Base-by-base conservation (phyloP, 2,888 invertebrate species). In the Anagyrus pseudococci region DNA sequence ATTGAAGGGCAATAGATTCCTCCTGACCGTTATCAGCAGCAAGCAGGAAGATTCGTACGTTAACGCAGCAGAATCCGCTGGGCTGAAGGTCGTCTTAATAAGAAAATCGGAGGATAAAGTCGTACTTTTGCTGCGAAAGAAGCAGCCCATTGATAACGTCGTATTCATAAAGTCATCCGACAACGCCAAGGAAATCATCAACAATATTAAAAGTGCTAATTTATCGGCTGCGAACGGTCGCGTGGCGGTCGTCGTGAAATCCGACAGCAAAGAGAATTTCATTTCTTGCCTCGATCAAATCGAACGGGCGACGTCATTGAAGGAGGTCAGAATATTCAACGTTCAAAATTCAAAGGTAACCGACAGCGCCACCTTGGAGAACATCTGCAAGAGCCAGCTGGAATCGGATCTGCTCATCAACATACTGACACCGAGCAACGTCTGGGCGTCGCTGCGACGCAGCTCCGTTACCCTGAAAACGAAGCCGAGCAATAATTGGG, bases 321-420 rank as follows among this genome's bases (percentile, higher is more conserved):
- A 86, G 67, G 77, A 85, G 1, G 82, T 87, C 1, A 84, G 84
- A 62, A 87, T 87, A 58, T 79, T 91, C 6, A 84, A 89, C 50
- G 85, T 91, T 58, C 73, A 78, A 63, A 82, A 83, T 46, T 75
- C 81, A 0, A 82, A 82, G 0, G 89, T 88, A 0, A 89, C 89
- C 0, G 74, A 81, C 0, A 92, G 92, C 70, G 85, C 87, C 69
- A 79, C 86, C 6, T 83, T 85, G 4, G 76, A 87, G 73, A 84
- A 87, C 10, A 84, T 91, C 53, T 92, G 90, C 75, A 82, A 83
- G 40, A 79, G 83, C 1, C 91, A 92, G 71, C 76, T 90, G 1
- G 82, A 86, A 15, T 87, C 89, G 71, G 91, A 94, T 76, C 80
- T 97, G 68, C 88, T 89, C 2, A 82, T 94, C 56, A 98, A 97